phyloP scores from a whole-genome alignment of 2,797 vertebrate species.

The Mionectes olivaceus region DNA sequence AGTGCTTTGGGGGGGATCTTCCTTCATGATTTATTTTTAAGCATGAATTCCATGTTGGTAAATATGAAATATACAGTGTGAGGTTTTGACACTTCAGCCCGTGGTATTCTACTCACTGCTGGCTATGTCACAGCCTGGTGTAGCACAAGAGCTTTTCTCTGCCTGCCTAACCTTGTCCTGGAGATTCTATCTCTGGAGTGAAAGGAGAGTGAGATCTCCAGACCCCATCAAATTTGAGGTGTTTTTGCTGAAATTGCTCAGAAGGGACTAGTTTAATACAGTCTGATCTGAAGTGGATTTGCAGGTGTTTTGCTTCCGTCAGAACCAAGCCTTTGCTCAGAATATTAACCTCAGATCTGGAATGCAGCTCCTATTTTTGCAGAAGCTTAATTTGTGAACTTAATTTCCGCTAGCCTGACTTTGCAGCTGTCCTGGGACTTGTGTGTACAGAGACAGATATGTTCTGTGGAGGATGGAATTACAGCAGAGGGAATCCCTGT shows the following conservation, averaged over 20 bases:
- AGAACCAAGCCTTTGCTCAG: constrained; percentile 32
- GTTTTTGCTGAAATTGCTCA: not conserved
- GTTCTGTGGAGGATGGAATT: constrained; percentile 62
- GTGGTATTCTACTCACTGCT: not conserved
- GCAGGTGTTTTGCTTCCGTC: constrained; percentile 64
- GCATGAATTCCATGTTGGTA: not conserved
- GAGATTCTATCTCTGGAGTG: not conserved
- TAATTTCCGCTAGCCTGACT: constrained; percentile 66
- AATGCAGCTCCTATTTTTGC: constrained; percentile 68
- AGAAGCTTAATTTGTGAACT: constrained; percentile 70
- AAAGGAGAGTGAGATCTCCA: not conserved
- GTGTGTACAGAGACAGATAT: constrained; percentile 58
- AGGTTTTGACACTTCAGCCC: not conserved
- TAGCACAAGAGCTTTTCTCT: not conserved
- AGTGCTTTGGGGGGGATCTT: not conserved
- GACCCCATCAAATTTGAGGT: not conserved
- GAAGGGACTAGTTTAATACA: not conserved
- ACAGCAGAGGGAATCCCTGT: constrained; percentile 67
- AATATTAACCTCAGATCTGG: constrained; percentile 57
- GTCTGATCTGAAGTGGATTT: constrained; percentile 2
- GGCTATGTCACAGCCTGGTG: not conserved
- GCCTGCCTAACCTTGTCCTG: not conserved
- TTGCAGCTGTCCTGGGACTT: constrained; percentile 70
- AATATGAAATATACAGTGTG: not conserved
- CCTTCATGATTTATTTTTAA: not conserved